A percentile compares a stretch with the other conserved stretches of the same genome.
These are phyloP conservation scores for Sitta carolinensis DNA, from an alignment of 2,797 vertebrate genomes.

Conservation along the genomic window DNA sequence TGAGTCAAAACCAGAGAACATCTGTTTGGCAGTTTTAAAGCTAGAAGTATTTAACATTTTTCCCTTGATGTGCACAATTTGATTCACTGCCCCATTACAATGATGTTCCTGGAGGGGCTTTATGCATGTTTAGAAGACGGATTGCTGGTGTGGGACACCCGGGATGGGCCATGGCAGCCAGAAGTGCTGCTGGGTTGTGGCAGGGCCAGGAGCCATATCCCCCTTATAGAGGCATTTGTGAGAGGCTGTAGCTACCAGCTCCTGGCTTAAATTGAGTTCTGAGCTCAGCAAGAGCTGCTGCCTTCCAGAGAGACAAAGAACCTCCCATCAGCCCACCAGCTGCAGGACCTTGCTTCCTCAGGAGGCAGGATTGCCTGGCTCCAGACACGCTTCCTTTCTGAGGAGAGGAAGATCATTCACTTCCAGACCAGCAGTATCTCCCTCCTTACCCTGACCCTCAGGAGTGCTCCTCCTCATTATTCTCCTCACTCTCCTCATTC, in stretches of 20 bases:
- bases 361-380: background rate
- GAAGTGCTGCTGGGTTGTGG: background rate
- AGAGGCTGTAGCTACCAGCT: background rate
- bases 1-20: conserved; percentile 28
- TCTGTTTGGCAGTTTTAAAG: conserved; percentile 13
- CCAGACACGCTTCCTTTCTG: background rate
- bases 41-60: background rate
- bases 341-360: background rate
- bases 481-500: background rate
- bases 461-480: background rate
- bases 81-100: background rate
- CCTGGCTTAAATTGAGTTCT: background rate
- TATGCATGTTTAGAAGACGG: background rate
- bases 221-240: background rate
- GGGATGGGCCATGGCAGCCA: background rate
- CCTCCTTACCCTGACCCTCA: background rate
- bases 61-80: background rate
- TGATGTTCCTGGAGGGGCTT: background rate
- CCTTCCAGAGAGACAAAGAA: background rate
- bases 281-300: background rate
- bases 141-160: background rate
- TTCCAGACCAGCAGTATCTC: background rate
- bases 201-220: background rate
- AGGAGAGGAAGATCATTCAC: background rate
- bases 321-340: background rate